Evolutionary conservation across 1,140 invertebrate species (phyloP).

Genomic region (Brachionus asplanchnoidis): DNA sequence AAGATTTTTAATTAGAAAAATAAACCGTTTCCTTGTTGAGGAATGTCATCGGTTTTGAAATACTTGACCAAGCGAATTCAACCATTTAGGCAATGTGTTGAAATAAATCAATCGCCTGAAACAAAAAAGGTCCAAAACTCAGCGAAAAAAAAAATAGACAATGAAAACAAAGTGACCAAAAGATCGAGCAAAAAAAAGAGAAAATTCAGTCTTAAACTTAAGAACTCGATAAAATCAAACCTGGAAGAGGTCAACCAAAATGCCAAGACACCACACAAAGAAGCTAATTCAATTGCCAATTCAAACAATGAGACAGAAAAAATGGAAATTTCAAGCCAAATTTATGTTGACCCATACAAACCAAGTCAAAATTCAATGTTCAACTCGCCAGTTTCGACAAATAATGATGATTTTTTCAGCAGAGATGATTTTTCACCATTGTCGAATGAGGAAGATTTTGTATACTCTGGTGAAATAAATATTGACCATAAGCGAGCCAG

Average conservation of each 20-base stretch:
- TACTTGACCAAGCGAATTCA: neutral
- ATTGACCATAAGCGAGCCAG: slow-evolving; percentile 18
- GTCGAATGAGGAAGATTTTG: neutral
- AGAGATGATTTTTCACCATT: neutral
- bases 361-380: neutral
- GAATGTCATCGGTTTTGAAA: slow-evolving; percentile 9
- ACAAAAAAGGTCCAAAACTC: neutral
- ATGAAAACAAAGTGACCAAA: neutral
- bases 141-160: neutral
- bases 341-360: neutral
- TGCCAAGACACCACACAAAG: neutral
- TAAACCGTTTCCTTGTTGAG: neutral
- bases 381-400: neutral
- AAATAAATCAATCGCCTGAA: neutral
- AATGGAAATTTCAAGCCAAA: slow-evolving; percentile 9
- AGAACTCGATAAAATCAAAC: neutral
- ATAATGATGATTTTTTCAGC: neutral
- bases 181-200: neutral
- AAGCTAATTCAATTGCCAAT: neutral
- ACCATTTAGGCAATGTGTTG: slow-evolving; percentile 22
- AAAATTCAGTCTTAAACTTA: slow-evolving; percentile 2
- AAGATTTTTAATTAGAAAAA: neutral
- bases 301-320: slow-evolving; percentile 1
- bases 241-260: neutral
- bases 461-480: neutral